Evolutionary conservation across 1,140 invertebrate species (phyloP).

Genomic region (Trichonephila clavata): DNA sequence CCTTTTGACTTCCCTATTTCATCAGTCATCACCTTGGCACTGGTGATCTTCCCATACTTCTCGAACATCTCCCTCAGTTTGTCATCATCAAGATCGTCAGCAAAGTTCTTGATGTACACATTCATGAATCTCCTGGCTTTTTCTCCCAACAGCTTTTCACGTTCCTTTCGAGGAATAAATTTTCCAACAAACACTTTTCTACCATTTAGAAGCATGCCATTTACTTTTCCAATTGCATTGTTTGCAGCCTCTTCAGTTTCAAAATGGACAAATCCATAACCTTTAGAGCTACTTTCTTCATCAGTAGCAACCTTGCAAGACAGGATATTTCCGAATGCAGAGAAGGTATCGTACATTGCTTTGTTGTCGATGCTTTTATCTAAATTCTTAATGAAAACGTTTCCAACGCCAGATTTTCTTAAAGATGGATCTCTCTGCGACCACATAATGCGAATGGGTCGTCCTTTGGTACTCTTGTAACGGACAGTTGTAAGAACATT

Average conservation of each 20-base stretch:
- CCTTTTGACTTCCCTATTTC: slow-evolving; percentile 96
- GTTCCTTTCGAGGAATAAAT: slow-evolving; percentile 98
- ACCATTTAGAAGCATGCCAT: slow-evolving; percentile 96
- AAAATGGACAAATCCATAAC: slow-evolving; percentile 99
- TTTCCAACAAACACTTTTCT: slow-evolving; percentile 97
- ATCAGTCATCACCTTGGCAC: slow-evolving; percentile 90
- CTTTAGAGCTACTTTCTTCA: slow-evolving; percentile 97
- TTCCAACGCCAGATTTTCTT: slow-evolving; percentile 98
- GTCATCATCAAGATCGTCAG: slow-evolving; percentile 96
- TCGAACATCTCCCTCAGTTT: slow-evolving; percentile 96
- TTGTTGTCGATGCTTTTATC: slow-evolving; percentile 99
- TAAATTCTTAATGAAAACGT: slow-evolving; percentile 99
- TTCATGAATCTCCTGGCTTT: slow-evolving; percentile 99
- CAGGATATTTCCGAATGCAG: slow-evolving; percentile 99
- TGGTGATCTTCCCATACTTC: slow-evolving; percentile 94
- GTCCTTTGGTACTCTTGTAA: too few relatives aligned
- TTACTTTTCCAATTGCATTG: slow-evolving; percentile 88
- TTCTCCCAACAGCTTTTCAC: slow-evolving; percentile 98
- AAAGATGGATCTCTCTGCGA: slow-evolving; percentile 99
- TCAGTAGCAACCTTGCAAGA: slow-evolving; percentile 99
- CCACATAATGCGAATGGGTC: slow-evolving; percentile 99
- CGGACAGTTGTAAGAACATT: too few relatives aligned
- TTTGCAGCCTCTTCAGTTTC: slow-evolving; percentile 99
- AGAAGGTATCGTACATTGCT: slow-evolving; percentile 99
- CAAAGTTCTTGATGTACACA: slow-evolving; percentile 99